Conservation (phyloP, 2,113 vertebrate species). For the Alethe diademata region DNA sequence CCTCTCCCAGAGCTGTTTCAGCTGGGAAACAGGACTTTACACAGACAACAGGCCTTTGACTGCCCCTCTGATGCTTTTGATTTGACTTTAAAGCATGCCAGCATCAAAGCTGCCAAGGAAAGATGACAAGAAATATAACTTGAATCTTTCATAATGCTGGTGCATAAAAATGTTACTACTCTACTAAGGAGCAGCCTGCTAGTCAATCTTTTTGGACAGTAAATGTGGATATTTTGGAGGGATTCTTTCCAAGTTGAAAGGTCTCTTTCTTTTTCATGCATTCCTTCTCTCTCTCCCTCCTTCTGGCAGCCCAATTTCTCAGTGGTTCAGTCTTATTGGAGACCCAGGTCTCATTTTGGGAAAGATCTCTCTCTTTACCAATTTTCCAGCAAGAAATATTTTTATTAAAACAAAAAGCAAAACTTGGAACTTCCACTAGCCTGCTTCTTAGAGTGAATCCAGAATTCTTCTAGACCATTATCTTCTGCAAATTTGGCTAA, state of each 20-base stretch:
- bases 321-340: background rate
- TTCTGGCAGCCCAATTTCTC: background rate
- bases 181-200: background rate
- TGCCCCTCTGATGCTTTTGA: background rate
- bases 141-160: background rate
- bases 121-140: background rate
- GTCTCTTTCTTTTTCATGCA: background rate
- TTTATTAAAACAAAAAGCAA: background rate
- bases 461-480: background rate
- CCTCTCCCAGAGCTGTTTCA: background rate
- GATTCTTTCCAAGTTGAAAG: background rate
- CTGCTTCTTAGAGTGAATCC: background rate
- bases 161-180: background rate
- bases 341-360: background rate
- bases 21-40: background rate
- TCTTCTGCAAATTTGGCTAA: background rate
- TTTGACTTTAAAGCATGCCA: background rate
- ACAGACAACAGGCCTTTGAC: background rate
- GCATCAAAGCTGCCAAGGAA: background rate
- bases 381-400: background rate
- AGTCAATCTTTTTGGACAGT: background rate
- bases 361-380: background rate
- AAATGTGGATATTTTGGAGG: background rate
- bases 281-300: background rate
- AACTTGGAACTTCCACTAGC: background rate